phyloP scores from a whole-genome alignment of 2,797 vertebrate genomes.

The Heterohyrax brucei region DNA sequence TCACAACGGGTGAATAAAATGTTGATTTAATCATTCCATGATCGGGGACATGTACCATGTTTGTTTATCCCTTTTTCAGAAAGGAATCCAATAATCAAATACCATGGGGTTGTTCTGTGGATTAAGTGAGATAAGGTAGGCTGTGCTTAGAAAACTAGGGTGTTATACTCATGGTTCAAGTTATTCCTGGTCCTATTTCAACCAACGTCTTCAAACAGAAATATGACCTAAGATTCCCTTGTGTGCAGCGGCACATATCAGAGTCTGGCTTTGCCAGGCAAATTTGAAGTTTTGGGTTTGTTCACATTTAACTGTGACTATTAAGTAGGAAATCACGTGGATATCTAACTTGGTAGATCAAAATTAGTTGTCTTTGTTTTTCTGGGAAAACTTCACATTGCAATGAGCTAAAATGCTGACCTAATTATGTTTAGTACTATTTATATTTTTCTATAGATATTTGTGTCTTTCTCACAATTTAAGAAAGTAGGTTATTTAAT shows the following conservation, averaged over 20 bases:
- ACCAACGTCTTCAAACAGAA: background rate
- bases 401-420: background rate
- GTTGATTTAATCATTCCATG: background rate
- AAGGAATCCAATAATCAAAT: background rate
- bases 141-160: background rate
- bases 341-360: background rate
- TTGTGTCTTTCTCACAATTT: slow-evolving; percentile 15
- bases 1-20: background rate
- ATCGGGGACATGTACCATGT: background rate
- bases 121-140: background rate
- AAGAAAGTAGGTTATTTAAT: slow-evolving; percentile 12
- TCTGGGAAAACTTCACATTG: background rate
- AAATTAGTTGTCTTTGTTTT: background rate
- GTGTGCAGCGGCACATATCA: background rate
- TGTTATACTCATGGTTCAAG: background rate
- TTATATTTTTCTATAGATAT: slow-evolving; percentile 17
- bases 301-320: slow-evolving; percentile 24
- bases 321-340: background rate
- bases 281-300: background rate
- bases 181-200: background rate
- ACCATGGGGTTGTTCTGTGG: background rate
- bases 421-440: background rate
- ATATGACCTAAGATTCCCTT: background rate
- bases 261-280: background rate
- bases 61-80: slow-evolving; percentile 12